Evolutionary conservation across 1,140 invertebrate genomes (phyloP), one percentile per base, ranked within the genome.

Genomic region (Camponotus pennsylvanicus): DNA sequence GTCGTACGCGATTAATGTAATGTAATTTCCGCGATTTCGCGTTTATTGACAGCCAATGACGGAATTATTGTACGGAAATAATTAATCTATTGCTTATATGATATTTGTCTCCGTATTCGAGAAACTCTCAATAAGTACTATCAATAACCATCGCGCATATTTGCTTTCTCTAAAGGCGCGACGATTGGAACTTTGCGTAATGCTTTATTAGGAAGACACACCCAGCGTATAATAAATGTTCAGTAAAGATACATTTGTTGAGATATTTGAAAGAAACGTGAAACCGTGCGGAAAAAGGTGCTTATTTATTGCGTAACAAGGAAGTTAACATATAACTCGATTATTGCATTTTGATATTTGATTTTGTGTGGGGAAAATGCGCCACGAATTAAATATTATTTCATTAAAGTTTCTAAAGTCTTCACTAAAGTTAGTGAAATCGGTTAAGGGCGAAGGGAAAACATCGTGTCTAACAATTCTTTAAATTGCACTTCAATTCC

Each of bases 401-500:
- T 40, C 18, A 8, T 11, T 42, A 37, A n/a, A 69, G n/a, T 55
- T 42, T 79, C 34, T 27, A 27, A 27, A 27, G 27, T 27, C 27
- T 27, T 27, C 27, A 27, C 27, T 27, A 27, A 27, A 27, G 45
- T 67, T 37, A 67, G 0, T 13, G 63, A 27, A 52, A 40, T 69
- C 49, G 13, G 37, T 27, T 57, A 15, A 40, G 8, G n/a, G 57
- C 45, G 9, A 57, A 40, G 34, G 8, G 3, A 15, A 1, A 67
- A 69, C 7, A 3, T 4, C 3, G 75, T 37, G 59, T 69, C 4
- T 59, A 57, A 34, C 64, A 27, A 80, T 57, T 27, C 32, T 70
- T 80, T 13, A 80, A 80, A 80, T 80, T 57, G 77, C 49, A 21
- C 45, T 80, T 80, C 64, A 80, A 80, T 80, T 80, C 64, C 77